Evolutionary conservation across 2,888 invertebrate species (phyloP).

Genomic region (Lamellibrachia satsuma): DNA sequence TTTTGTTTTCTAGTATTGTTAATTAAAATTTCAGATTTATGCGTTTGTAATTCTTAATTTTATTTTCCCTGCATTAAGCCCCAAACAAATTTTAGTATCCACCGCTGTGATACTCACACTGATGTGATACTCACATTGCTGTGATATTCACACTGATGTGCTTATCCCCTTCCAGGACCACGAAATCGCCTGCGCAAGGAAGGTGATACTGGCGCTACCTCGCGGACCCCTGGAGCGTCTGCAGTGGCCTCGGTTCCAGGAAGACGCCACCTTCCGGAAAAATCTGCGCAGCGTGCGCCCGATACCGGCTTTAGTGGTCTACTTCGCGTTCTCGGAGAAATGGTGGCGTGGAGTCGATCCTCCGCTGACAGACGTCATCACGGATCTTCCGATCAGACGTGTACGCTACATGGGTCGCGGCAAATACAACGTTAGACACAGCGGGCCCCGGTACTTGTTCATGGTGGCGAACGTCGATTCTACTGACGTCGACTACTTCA

Average conservation of each 20-base stretch:
- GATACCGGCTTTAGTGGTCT: conserved; percentile 32
- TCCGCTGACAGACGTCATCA: conserved; percentile 20
- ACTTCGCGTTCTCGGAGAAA: conserved; percentile 29
- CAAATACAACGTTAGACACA: not conserved
- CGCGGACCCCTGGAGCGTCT: conserved; percentile 26
- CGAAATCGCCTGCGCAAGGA: conserved; percentile 30
- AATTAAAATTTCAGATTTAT: too few species aligned
- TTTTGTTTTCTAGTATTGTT: too few species aligned
- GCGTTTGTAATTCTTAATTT: too few species aligned
- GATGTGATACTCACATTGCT: too few species aligned
- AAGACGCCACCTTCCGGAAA: not conserved
- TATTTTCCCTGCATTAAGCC: too few species aligned
- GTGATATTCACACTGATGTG: not conserved
- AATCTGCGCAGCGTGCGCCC: conserved; percentile 25
- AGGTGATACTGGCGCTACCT: conserved; percentile 38
- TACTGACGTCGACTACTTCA: conserved; percentile 28
- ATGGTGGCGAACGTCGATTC: conserved; percentile 31
- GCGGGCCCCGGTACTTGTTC: conserved; percentile 23
- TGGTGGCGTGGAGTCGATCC: conserved; percentile 25
- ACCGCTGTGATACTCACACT: not conserved
- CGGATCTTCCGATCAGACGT: conserved; percentile 32
- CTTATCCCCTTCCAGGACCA: conserved; percentile 27
- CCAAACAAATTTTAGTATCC: too few species aligned
- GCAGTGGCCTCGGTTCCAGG: conserved; percentile 30
- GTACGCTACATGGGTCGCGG: conserved; percentile 14